Evolutionary conservation across 2,113 vertebrate genomes (phyloP).

Genomic region (Ceyx melanurus): DNA sequence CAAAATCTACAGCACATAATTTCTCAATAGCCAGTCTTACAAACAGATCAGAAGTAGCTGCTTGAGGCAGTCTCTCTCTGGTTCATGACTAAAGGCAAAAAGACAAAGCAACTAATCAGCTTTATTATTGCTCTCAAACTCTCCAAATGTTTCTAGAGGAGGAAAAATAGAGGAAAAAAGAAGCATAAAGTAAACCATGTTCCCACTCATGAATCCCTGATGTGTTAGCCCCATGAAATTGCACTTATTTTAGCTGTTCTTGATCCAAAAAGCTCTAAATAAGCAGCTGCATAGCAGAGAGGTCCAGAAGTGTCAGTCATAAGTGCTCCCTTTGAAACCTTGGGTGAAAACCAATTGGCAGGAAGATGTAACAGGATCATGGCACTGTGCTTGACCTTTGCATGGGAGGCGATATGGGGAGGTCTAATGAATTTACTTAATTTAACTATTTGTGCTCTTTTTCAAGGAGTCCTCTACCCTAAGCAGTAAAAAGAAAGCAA

Average conservation of each 20-base stretch:
- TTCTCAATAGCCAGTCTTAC: constrained; percentile 38
- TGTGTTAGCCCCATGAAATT: constrained; percentile 32
- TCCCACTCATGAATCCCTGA: constrained; percentile 57
- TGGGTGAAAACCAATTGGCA: constrained; percentile 72
- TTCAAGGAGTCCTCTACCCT: background rate
- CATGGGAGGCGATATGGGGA: constrained; percentile 27
- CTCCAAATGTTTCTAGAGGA: background rate
- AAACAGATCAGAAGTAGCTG: background rate
- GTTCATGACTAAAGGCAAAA: constrained; percentile 14
- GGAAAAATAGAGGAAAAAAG: background rate
- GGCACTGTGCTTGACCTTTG: constrained; percentile 71
- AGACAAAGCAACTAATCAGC: background rate
- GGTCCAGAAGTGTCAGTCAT: constrained; percentile 68
- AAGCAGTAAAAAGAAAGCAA: background rate
- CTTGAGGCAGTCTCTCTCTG: constrained; percentile 4
- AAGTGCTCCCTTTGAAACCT: constrained; percentile 72
- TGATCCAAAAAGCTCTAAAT: constrained; percentile 67
- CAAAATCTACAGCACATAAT: constrained; percentile 57
- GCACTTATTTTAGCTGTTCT: constrained; percentile 53
- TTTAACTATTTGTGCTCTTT: constrained; percentile 66
- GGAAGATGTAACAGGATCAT: constrained; percentile 71
- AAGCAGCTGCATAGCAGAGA: constrained; percentile 71
- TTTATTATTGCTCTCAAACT: background rate
- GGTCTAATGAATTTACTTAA: constrained; percentile 60
- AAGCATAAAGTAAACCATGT: background rate